Conservation (phyloP, 2,113 vertebrate species). For the Turdus rufiventris region DNA sequence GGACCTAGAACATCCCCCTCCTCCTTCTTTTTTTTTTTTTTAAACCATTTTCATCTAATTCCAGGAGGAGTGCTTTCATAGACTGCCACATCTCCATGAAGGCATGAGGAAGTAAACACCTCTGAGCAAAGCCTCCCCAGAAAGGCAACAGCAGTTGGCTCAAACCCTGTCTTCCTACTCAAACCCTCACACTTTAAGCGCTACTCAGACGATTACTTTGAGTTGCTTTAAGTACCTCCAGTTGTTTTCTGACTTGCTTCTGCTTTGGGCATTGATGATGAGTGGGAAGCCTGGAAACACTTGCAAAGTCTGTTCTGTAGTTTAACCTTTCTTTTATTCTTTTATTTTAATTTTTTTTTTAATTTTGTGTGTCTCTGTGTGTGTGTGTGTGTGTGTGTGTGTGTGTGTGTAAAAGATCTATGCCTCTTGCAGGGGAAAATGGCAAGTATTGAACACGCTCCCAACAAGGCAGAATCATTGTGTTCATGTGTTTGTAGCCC, state of each 20-base stretch:
- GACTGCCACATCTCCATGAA: conserved; percentile 29
- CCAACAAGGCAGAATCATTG: background rate
- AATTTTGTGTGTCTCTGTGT: background rate
- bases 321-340: background rate
- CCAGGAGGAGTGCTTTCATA: conserved; percentile 42
- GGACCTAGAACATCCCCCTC: background rate
- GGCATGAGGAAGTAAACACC: conserved; percentile 50
- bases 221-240: background rate
- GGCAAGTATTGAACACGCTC: background rate
- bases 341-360: background rate
- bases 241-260: background rate
- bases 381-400: too few relatives aligned
- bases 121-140: background rate
- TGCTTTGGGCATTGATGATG: background rate
- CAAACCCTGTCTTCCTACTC: conserved; percentile 1
- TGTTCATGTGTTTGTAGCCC: background rate
- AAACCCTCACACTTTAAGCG: background rate
- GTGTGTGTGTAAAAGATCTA: background rate
- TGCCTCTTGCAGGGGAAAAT: background rate
- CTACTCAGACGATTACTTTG: background rate
- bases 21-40: background rate
- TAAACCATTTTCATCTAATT: conserved; percentile 8
- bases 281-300: background rate
- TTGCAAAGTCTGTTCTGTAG: background rate
- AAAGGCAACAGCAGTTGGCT: conserved; percentile 29